Base-by-base conservation (phyloP, 1,140 invertebrate species). In the Ooceraea biroi region DNA sequence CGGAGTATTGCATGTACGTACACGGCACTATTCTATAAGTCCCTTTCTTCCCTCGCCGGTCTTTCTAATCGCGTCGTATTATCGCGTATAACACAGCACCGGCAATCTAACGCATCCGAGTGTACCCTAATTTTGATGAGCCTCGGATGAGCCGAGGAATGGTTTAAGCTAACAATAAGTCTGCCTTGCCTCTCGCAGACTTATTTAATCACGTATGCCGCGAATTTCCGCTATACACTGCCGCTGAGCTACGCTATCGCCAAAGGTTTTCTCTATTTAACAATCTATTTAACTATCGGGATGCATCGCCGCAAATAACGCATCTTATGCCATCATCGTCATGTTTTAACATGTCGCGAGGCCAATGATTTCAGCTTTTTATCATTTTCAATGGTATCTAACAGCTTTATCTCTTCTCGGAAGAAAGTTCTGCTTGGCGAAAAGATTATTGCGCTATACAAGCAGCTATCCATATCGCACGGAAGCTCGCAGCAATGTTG, bases 21-120 rank as follows among this genome's bases (percentile, higher is more conserved):
- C 85, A 85, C 55, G 57, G 60, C 74, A 78, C 41, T 52, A 55
- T 61, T 36, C 36, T 2, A 36, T 41, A 48, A 61, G 57, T 22
- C 27, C 41, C 30, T 85, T 50, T 8, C 14, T 25, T 50, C 25
- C 41, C 55, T 52, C 22, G 44, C 46, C 55, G 50, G 30, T 48
- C 27, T 55, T 48, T 63, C 74, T 27, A 69, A 46, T 69, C 52
- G 46, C 44, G 36, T 86, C 71, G 52, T 73, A 63, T 78, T 63
- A 69, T 82, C 63, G 44, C 78, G 55, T 86, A 83, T 82, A 82
- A 82, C 77, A 86, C 82, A 89, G 36, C 48, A 78, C 36, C 50
- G 65, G 76, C 50, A 80, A 71, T 50, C 36, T 65, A 57, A 71
- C 66, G 57, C 27, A 41, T 71, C 41, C 52, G 41, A 27, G 22